These are phyloP conservation scores for Lobophora halterata DNA, from an alignment of 2,888 invertebrate genomes.

Conservation along the genomic window DNA sequence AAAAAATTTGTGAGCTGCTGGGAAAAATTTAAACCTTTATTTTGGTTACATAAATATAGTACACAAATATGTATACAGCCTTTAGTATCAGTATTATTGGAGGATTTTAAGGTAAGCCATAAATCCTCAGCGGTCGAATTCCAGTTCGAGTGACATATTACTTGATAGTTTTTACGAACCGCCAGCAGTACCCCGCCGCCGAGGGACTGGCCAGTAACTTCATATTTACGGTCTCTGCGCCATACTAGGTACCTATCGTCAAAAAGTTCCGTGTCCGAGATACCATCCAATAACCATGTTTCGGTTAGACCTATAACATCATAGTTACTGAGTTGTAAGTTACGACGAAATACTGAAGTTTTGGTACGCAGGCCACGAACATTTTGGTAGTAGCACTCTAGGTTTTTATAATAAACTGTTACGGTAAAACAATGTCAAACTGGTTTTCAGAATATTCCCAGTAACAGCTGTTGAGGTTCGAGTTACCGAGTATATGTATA, in stretches of 20 bases:
- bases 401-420: too few relatives aligned
- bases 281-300: slow-evolving; percentile 3
- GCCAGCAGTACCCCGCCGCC: too few relatives aligned
- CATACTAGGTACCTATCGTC: slow-evolving; percentile 2
- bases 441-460: too few relatives aligned
- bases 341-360: background rate
- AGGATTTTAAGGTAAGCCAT: background rate
- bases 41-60: slow-evolving; percentile 2
- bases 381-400: too few relatives aligned
- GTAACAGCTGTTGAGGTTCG: too few relatives aligned
- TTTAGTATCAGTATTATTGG: background rate
- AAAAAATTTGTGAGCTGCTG: background rate
- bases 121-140: slow-evolving; percentile 1
- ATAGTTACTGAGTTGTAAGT: background rate
- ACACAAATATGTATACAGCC: background rate
- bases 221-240: slow-evolving; percentile 1
- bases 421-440: too few relatives aligned
- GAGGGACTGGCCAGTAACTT: background rate
- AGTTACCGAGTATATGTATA: too few relatives aligned
- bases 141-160: background rate
- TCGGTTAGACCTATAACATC: slow-evolving; percentile 1
- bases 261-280: background rate
- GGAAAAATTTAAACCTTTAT: background rate
- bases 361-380: slow-evolving; percentile 4
- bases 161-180: background rate